Conservation (phyloP, 2,888 invertebrate species). For the Lissonota sp. region DNA sequence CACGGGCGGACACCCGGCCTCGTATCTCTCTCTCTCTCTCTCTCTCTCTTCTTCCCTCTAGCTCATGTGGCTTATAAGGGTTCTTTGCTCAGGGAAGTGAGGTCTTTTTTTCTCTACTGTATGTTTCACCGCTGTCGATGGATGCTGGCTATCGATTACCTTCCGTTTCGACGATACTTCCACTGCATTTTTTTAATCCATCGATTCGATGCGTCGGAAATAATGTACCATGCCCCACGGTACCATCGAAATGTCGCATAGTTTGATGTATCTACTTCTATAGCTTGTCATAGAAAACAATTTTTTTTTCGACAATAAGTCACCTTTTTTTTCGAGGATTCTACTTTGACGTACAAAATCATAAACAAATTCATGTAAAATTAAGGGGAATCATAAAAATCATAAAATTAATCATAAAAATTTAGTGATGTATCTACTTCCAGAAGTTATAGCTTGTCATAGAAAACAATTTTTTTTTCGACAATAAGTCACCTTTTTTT, state of each 20-base stretch:
- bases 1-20: slow-evolving; percentile 68
- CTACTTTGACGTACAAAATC: no score
- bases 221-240: not conserved
- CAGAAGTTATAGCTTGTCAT: no score
- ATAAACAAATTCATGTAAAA: no score
- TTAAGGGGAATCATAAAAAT: no score
- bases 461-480: no score
- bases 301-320: no score
- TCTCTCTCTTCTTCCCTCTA: slow-evolving; percentile 4
- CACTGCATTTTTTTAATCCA: slow-evolving; percentile 24
- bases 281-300: no score
- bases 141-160: slow-evolving; percentile 64
- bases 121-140: slow-evolving; percentile 30
- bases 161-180: slow-evolving; percentile 60
- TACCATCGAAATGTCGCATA: not conserved
- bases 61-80: slow-evolving; percentile 51
- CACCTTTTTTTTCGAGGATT: no score
- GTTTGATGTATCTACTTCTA: no score
- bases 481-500: no score
- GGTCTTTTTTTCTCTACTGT: slow-evolving; percentile 26
- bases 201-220: slow-evolving; percentile 6
- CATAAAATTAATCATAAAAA: no score
- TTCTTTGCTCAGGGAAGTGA: slow-evolving; percentile 30
- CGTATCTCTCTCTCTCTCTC: slow-evolving; percentile 55
- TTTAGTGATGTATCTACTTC: no score